Evolutionary conservation across 2,888 invertebrate species (phyloP), one percentile per base, ranked within the genome.

Genomic region (Euzophera pinguis): DNA sequence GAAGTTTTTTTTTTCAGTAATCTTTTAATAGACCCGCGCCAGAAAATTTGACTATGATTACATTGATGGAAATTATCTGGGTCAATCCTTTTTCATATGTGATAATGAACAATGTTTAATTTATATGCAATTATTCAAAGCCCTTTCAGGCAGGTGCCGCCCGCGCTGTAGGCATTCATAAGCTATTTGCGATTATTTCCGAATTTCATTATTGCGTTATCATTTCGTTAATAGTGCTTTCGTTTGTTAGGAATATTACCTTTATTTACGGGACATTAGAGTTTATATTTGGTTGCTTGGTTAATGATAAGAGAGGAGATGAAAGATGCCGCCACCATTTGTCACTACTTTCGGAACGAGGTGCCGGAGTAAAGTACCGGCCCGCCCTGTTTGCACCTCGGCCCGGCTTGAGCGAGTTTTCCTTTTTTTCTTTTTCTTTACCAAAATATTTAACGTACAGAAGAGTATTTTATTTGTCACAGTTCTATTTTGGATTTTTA

Each of bases 251-350:
- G 58, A 51, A 35, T 51, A 13, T 4, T 0, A 5, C 35, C 68
- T 69, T 61, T 76, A 71, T 13, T 27, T 2, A 13, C 43, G 50
- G 10, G n/a, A 14, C 34, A 1, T 47, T 74, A 77, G 59, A 61
- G 78, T 73, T 56, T 57, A 67, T 61, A 65, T 75, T 83, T 53
- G 62, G 43, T 51, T 65, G 69, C 49, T 29, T 52, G 55, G 54
- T 37, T 42, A 52, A 54, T 54, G 56, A 61, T 60, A 67, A 64
- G 67, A 58, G 64, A 76, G 69, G 80, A 85, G 86, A 89, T 89
- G 81, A 89, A 88, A 90, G 84, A 78, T 75, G 75, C 89, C 89
- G 89, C 81, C 66, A 77, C 81, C 87, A 89, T 88, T 88, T 89
- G 88, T 89, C 87, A 88, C 85, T 80, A 84, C 71, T 82, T 84